A percentile compares a stretch with the other conserved stretches of the same genome.
Conservation (phyloP, 2,888 invertebrate species). For the Eupithecia pulchellata region DNA sequence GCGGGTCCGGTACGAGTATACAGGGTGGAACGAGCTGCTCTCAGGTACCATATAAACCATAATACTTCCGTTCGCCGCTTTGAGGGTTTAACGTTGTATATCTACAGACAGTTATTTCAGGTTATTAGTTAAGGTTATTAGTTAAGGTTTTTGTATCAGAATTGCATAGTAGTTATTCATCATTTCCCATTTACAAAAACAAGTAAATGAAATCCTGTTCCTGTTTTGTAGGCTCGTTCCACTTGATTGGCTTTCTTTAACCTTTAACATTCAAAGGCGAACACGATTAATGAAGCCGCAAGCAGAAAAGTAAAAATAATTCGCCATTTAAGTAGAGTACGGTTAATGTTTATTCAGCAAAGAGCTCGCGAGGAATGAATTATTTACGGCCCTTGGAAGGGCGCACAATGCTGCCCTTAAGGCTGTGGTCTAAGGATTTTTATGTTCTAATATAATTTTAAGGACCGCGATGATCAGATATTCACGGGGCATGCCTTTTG, state of each 20-base stretch:
- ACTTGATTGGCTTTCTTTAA: neutral
- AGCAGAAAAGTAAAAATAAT: conserved; percentile 39
- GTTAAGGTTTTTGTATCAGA: too few species aligned
- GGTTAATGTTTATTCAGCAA: conserved; percentile 63
- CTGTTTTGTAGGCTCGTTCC: neutral
- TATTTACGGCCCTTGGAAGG: conserved; percentile 59
- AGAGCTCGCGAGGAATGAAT: conserved; percentile 60
- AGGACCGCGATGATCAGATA: neutral
- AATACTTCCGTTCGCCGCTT: too few species aligned
- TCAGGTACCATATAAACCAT: too few species aligned
- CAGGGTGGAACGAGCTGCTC: too few species aligned
- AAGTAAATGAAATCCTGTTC: neutral
- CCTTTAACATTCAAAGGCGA: neutral
- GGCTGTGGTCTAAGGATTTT: conserved; percentile 23
- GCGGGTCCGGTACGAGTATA: too few species aligned
- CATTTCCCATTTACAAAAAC: neutral
- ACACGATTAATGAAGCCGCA: neutral
- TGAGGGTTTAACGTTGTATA: too few species aligned
- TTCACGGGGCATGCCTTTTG: neutral
- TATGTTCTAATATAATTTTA: neutral
- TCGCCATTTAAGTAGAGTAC: conserved; percentile 37
- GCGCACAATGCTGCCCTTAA: conserved; percentile 63
- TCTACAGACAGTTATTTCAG: too few species aligned
- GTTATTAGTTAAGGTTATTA: too few species aligned
- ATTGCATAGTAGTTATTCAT: too few species aligned